Conservation (phyloP, 2,113 vertebrate species). For the Dasyurus viverrinus region DNA sequence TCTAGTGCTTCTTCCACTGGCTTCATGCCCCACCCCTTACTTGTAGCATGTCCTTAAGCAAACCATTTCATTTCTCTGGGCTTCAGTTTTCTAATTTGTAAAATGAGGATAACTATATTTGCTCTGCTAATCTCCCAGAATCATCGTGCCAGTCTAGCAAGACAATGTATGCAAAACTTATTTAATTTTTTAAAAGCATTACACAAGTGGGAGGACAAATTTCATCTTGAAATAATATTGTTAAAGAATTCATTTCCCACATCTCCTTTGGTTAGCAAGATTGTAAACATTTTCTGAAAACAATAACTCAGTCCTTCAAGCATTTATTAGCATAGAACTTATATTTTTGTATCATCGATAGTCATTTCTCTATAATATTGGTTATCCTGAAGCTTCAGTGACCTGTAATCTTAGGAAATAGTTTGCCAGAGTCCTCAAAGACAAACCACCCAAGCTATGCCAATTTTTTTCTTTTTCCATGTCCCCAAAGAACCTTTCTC, state of each 20-base stretch:
- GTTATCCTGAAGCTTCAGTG: neutral
- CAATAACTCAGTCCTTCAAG: neutral
- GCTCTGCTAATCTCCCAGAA: neutral
- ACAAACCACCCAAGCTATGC: neutral
- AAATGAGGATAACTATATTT: neutral
- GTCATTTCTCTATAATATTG: neutral
- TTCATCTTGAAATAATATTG: neutral
- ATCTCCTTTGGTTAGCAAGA: neutral
- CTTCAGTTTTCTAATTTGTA: neutral
- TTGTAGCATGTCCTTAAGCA: neutral
- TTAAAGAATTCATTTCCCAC: neutral
- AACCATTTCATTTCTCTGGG: neutral
- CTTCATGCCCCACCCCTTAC: neutral
- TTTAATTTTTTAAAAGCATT: neutral
- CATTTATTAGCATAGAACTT: neutral
- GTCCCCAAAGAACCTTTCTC: neutral
- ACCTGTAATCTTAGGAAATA: neutral
- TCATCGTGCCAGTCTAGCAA: neutral
- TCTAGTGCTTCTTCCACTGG: neutral
- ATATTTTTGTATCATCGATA: neutral
- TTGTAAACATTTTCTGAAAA: neutral
- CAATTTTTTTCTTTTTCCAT: neutral
- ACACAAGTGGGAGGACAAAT: neutral
- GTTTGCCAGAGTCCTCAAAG: neutral
- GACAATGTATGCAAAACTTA: neutral